These are phyloP conservation scores for Thunnus thynnus DNA, from an alignment of 2,113 vertebrate species.

Conservation along the genomic window DNA sequence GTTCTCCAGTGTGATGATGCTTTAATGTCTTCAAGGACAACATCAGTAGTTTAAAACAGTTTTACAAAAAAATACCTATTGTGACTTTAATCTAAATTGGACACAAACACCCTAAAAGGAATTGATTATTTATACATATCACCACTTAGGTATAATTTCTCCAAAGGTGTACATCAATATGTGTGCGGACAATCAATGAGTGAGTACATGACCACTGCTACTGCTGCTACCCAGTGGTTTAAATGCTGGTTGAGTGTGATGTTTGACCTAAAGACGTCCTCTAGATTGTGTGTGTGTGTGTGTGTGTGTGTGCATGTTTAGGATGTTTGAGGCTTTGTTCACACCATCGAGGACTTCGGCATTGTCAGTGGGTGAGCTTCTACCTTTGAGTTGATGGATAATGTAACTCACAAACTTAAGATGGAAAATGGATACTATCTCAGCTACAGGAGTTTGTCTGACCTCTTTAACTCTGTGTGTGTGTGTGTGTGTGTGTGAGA, in stretches of 20 bases:
- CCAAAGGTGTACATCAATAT: slow-evolving; percentile 60
- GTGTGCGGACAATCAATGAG: slow-evolving; percentile 80
- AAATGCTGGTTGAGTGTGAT: slow-evolving; percentile 6
- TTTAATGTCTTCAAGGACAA: not conserved
- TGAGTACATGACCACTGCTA: slow-evolving; percentile 1
- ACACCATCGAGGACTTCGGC: too few relatives aligned
- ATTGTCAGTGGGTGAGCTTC: not conserved
- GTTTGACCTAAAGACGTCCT: slow-evolving; percentile 48
- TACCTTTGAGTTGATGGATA: not conserved
- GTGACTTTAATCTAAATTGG: slow-evolving; percentile 24
- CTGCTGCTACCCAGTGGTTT: not conserved
- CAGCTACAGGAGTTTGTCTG: slow-evolving; percentile 8
- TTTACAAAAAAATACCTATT: not conserved
- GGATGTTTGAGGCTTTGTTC: slow-evolving; percentile 14
- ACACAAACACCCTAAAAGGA: slow-evolving; percentile 3
- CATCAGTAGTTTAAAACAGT: not conserved
- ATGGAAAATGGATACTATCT: not conserved
- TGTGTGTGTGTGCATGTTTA: not conserved
- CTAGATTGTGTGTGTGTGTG: slow-evolving; percentile 9
- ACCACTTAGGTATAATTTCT: slow-evolving; percentile 46
- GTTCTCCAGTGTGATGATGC: not conserved
- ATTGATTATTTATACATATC: slow-evolving; percentile 43
- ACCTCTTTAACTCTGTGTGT: not conserved
- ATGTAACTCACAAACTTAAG: slow-evolving; percentile 9
- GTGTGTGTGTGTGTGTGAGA: slow-evolving; percentile 8